phyloP scores from a whole-genome alignment of 2,113 vertebrate genomes.

The Microcebus lehilahytsara region DNA sequence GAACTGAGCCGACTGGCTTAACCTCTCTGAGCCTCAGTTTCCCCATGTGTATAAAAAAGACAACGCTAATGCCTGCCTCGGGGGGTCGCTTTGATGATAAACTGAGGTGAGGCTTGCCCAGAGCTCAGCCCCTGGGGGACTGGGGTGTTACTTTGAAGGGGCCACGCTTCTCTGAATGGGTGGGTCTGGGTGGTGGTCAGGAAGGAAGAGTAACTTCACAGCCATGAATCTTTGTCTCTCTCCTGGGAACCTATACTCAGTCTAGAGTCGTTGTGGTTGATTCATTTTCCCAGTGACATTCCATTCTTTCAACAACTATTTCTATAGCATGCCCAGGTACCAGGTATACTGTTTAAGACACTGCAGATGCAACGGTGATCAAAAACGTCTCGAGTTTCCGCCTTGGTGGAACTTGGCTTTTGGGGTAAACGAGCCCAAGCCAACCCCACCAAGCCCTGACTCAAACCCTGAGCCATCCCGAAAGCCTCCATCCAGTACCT shows the following conservation, averaged over 20 bases:
- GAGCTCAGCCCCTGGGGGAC: neutral
- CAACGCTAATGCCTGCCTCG: neutral
- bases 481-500: neutral
- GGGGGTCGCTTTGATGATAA: neutral
- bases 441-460: neutral
- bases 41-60: neutral
- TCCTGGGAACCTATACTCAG: neutral
- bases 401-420: neutral
- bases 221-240: neutral
- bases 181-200: neutral
- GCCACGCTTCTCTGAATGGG: neutral
- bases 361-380: too few relatives aligned
- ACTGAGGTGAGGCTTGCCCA: fast-evolving
- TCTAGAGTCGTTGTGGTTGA: neutral
- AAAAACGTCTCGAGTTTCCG: neutral
- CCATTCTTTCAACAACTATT: neutral
- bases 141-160: neutral
- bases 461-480: neutral
- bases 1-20: neutral
- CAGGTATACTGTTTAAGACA: neutral
- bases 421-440: neutral
- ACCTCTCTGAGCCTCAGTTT: neutral
- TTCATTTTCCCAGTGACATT: neutral
- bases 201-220: neutral
- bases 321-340: neutral